Percentiles rank a stretch among this genome's conserved stretches.
Evolutionary conservation across 2,888 invertebrate species (phyloP).

Genomic region (Flexamia atlantica): DNA sequence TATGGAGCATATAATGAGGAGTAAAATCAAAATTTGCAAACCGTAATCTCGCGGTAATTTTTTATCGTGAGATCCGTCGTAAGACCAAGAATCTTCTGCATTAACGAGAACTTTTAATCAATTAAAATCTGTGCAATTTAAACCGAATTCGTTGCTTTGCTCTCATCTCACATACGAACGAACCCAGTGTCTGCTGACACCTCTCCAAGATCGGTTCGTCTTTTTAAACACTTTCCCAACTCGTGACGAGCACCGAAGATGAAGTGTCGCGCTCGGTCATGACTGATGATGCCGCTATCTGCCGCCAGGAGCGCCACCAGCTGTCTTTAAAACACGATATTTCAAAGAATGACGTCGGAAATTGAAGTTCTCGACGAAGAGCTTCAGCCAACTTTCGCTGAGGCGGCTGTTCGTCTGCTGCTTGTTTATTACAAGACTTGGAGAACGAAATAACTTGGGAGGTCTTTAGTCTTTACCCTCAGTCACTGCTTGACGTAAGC

Average conservation of each 20-base stretch:
- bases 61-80: no score
- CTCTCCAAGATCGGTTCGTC: neutral
- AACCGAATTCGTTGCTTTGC: no score
- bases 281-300: slow-evolving; percentile 54
- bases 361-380: slow-evolving; percentile 54
- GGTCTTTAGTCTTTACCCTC: slow-evolving; percentile 36
- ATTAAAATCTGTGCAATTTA: no score
- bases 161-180: no score
- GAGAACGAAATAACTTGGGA: slow-evolving; percentile 30
- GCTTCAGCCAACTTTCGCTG: slow-evolving; percentile 2
- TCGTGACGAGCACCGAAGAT: neutral
- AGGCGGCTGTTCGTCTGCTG: slow-evolving; percentile 34
- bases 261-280: slow-evolving; percentile 8
- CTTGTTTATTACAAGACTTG: slow-evolving; percentile 37
- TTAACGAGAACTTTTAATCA: no score
- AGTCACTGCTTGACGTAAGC: neutral
- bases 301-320: slow-evolving; percentile 29
- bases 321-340: slow-evolving; percentile 57
- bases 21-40: no score
- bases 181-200: no score
- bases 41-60: no score
- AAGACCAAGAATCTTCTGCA: no score
- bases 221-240: neutral
- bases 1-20: no score
- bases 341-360: slow-evolving; percentile 54